Percentiles rank a stretch among this genome's conserved stretches.
These are phyloP conservation scores for Rhynchonycteris naso DNA, from an alignment of 2,797 vertebrate species.

Conservation along the genomic window DNA sequence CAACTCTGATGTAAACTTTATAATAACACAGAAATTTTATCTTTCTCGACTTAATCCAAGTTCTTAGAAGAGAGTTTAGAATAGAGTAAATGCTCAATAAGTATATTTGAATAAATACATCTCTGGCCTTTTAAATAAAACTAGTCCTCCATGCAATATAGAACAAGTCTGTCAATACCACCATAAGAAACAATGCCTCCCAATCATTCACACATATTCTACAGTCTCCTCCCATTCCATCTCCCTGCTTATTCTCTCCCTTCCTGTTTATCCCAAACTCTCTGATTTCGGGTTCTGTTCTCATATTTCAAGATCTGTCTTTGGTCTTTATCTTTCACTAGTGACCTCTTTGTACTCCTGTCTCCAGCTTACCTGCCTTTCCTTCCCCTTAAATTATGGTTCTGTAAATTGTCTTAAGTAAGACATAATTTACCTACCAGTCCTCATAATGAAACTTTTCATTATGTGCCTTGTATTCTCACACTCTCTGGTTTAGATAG, in stretches of 20 bases:
- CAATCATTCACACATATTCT: not conserved
- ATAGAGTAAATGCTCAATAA: not conserved
- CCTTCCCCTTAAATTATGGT: not conserved
- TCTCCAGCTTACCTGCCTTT: not conserved
- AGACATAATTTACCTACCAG: not conserved
- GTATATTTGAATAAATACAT: not conserved
- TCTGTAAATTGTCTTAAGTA: not conserved
- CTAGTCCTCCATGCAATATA: not conserved
- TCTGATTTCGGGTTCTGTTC: not conserved
- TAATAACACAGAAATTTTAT: not conserved
- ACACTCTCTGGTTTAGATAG: not conserved
- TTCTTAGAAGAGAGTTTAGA: not conserved
- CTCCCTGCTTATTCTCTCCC: not conserved
- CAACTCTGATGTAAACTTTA: not conserved
- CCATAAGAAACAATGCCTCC: accelerated
- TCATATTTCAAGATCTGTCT: not conserved
- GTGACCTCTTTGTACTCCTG: not conserved
- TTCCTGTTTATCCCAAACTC: not conserved
- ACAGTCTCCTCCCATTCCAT: accelerated
- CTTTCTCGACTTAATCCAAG: not conserved
- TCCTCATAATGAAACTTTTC: not conserved
- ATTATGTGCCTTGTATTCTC: not conserved
- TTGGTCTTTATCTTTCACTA: not conserved
- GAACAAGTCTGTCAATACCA: not conserved
- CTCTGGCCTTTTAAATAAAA: not conserved